These are phyloP conservation scores for Morelia viridis DNA, from an alignment of 2,797 vertebrate species.

Conservation along the genomic window DNA sequence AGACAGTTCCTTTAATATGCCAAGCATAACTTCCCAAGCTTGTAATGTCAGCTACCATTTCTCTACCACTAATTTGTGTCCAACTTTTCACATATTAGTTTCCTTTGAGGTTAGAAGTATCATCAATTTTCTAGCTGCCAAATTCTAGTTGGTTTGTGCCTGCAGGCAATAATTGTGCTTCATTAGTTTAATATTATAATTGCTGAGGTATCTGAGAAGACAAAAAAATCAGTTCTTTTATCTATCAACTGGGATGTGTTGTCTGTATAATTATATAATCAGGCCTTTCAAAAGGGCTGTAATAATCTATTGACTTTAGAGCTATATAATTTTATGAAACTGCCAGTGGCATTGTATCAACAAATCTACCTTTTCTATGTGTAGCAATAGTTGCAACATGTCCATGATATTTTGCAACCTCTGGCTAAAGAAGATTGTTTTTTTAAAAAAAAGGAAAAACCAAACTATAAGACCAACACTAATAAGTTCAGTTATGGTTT, in stretches of 20 bases:
- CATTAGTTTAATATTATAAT: slow-evolving; percentile 43
- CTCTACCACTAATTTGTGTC: slow-evolving; percentile 15
- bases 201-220: slow-evolving; percentile 31
- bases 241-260: slow-evolving; percentile 25
- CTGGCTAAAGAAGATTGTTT: background rate
- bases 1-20: slow-evolving; percentile 33
- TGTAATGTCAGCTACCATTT: slow-evolving; percentile 42
- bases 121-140: slow-evolving; percentile 27
- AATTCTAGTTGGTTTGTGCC: background rate
- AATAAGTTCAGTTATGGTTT: background rate
- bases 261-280: slow-evolving; percentile 37
- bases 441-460: background rate
- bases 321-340: slow-evolving; percentile 19
- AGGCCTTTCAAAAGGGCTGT: slow-evolving; percentile 44
- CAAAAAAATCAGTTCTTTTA: slow-evolving; percentile 47
- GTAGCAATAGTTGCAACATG: background rate
- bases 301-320: slow-evolving; percentile 25
- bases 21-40: slow-evolving; percentile 48
- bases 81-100: slow-evolving; percentile 36
- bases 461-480: background rate
- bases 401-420: background rate
- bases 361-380: background rate
- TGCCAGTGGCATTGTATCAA: background rate
- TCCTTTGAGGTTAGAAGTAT: slow-evolving; percentile 5
- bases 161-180: background rate